A percentile compares a stretch with the other conserved stretches of the same genome.
Conservation (phyloP, 2,888 invertebrate species). For the Drosophila antonietae region DNA sequence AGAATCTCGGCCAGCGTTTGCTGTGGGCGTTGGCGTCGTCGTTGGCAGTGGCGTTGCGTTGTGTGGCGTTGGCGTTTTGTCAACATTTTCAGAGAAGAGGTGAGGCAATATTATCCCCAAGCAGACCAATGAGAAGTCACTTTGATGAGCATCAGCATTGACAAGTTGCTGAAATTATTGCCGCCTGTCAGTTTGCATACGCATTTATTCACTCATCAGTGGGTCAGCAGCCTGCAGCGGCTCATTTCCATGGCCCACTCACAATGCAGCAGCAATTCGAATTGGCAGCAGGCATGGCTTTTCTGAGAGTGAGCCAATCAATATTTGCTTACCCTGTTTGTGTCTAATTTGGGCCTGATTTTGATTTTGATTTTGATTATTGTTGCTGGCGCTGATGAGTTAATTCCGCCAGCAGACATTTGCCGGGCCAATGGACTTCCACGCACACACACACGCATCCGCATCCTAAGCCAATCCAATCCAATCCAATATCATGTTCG, state of each 20-base stretch:
- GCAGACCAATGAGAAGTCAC: slow-evolving; percentile 57
- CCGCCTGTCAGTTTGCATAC: slow-evolving; percentile 68
- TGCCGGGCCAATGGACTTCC: slow-evolving; percentile 32
- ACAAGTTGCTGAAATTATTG: slow-evolving; percentile 77
- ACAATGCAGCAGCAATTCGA: slow-evolving; percentile 47
- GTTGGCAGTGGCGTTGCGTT: slow-evolving; percentile 4
- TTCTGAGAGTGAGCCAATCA: slow-evolving; percentile 34
- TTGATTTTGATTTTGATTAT: slow-evolving; percentile 36
- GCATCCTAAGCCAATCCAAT: slow-evolving; percentile 17
- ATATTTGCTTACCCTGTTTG: slow-evolving; percentile 54
- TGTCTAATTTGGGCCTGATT: slow-evolving; percentile 7
- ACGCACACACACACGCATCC: neutral
- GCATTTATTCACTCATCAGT: slow-evolving; percentile 67
- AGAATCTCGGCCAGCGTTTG: slow-evolving; percentile 45
- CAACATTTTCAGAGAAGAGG: slow-evolving; percentile 49
- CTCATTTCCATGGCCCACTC: slow-evolving; percentile 13
- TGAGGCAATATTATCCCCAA: slow-evolving; percentile 22
- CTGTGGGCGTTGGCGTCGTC: slow-evolving; percentile 22
- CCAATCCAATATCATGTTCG: slow-evolving; percentile 62
- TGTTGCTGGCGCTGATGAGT: slow-evolving; percentile 58
- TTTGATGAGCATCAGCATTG: slow-evolving; percentile 77
- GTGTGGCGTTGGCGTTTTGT: slow-evolving; percentile 60
- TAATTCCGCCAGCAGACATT: slow-evolving; percentile 73
- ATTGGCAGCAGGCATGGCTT: slow-evolving; percentile 54
- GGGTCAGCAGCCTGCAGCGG: slow-evolving; percentile 35